A percentile compares a stretch with the other conserved stretches of the same genome.
These are phyloP conservation scores for Misgurnus mizolepis DNA, from an alignment of 2,113 vertebrate genomes.

Conservation along the genomic window DNA sequence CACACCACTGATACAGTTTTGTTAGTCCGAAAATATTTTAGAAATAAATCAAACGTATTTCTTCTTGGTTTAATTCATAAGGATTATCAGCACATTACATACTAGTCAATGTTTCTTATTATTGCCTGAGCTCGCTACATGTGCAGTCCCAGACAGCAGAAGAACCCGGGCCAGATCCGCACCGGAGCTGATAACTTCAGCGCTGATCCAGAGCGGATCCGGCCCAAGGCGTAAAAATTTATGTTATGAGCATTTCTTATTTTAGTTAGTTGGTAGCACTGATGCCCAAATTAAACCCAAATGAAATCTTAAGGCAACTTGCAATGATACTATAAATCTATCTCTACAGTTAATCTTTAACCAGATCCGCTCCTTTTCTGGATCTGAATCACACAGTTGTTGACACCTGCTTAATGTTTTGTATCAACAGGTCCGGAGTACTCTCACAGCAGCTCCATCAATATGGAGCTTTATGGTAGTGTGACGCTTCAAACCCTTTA, in stretches of 20 bases:
- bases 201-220: too few relatives aligned
- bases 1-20: not conserved
- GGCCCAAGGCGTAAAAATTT: too few relatives aligned
- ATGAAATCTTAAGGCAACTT: not conserved
- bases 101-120: too few relatives aligned
- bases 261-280: too few relatives aligned
- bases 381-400: constrained; percentile 1
- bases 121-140: too few relatives aligned
- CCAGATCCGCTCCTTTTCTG: not conserved
- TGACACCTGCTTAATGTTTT: constrained; percentile 37
- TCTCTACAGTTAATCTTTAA: not conserved
- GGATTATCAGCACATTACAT: too few relatives aligned
- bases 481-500: constrained; percentile 18
- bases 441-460: constrained; percentile 55
- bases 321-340: not conserved
- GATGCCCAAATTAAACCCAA: too few relatives aligned
- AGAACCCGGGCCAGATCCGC: too few relatives aligned
- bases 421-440: constrained; percentile 62
- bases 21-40: too few relatives aligned
- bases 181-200: too few relatives aligned
- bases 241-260: too few relatives aligned
- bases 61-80: not conserved
- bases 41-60: not conserved
- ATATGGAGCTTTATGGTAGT: constrained; percentile 62
- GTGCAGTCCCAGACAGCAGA: too few relatives aligned